phyloP scores from a whole-genome alignment of 1,140 invertebrate species.

The Drosophila kurseongensis region DNA sequence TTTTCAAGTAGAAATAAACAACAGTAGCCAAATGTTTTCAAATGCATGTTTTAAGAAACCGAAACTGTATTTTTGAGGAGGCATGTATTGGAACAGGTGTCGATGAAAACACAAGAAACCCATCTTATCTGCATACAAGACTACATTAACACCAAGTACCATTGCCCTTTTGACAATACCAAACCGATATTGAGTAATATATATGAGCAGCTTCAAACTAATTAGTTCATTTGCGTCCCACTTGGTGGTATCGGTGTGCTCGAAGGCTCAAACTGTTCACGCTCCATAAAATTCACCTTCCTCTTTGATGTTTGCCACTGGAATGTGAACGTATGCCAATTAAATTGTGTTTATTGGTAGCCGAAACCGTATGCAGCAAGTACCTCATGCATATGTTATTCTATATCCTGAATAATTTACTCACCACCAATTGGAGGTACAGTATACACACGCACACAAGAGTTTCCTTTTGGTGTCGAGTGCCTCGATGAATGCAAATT shows the following conservation, averaged over 20 bases:
- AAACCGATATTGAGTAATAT: too few relatives aligned
- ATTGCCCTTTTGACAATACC: too few relatives aligned
- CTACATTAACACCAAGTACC: too few relatives aligned
- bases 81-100: too few relatives aligned
- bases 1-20: too few relatives aligned
- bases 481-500: slow-evolving; percentile 9
- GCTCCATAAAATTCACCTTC: neutral
- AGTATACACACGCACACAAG: neutral
- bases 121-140: too few relatives aligned
- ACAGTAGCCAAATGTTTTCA: too few relatives aligned
- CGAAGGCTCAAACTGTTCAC: neutral
- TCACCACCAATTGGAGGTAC: neutral
- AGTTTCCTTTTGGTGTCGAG: neutral
- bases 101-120: too few relatives aligned
- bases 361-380: slow-evolving; percentile 7
- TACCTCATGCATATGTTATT: slow-evolving; percentile 21
- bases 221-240: too few relatives aligned
- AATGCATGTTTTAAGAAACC: too few relatives aligned
- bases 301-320: slow-evolving; percentile 2
- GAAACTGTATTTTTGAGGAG: too few relatives aligned
- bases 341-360: slow-evolving; percentile 32
- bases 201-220: too few relatives aligned
- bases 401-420: slow-evolving; percentile 28
- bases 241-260: neutral
- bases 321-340: slow-evolving; percentile 16